Base-by-base conservation (phyloP, 2,797 vertebrate genomes). In the Crenichthys baileyi region DNA sequence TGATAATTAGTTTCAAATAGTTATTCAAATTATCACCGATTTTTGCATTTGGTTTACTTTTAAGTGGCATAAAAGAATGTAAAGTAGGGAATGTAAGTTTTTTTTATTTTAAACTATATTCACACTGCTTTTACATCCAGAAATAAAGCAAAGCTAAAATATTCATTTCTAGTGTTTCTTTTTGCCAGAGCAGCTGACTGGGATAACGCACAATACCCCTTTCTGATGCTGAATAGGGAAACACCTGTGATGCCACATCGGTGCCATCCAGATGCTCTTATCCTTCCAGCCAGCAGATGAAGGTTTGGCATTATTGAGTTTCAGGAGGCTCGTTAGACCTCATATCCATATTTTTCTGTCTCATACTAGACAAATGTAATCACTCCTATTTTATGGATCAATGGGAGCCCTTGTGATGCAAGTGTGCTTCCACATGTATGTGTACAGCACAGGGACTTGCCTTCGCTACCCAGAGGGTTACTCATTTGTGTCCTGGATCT, bases 381-480 rank as follows among this genome's bases (percentile, higher is more conserved):
- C 90, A 92, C 88, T 90, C 79, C 85, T 81, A 90, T 95, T 94
- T 92, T 92, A 89, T 82, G 91, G 91, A 85, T 93, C 92, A 92
- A 90, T 82, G 90, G 85, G 77, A 75, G 82, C 48, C 76, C 79
- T 83, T 29, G 77, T 77, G 87, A 90, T 83, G 83, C 87, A 76
- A 76, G 78, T 79, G 81, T n/a, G 20, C 83, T 68, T 68, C 39
- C 79, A 82, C 80, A 68, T 82, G 67, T 85, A 81, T 76, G 86
- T 79, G 77, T 75, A 72, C 77, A 82, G 83, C 75, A 58, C 75
- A 70, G 83, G 80, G 67, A 68, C 75, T 79, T 22, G 26, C 68
- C 78, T 72, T 58, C 56, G 1, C 84, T 58, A 74, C 84, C 77
- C 65, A 70, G 36, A 78, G 70, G 75, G 82, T 88, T 87, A 87